Conservation (phyloP, 2,113 vertebrate species). For the Centropristis striata region DNA sequence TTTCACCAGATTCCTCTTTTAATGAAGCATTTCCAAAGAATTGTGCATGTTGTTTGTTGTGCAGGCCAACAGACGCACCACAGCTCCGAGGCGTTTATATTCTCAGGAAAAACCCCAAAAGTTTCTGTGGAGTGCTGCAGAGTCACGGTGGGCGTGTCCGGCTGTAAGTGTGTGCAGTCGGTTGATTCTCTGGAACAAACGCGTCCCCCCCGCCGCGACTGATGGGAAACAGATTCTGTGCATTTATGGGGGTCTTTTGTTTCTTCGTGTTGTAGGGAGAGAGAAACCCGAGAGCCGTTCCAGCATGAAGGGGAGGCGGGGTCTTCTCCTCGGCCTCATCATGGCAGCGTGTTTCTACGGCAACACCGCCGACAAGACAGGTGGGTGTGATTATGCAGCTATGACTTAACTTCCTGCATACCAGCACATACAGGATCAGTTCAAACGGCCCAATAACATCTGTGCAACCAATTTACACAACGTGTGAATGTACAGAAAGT, state of each 20-base stretch:
- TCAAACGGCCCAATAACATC: background rate
- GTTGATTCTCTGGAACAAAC: background rate
- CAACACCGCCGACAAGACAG: conserved; percentile 58
- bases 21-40: background rate
- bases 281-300: conserved; percentile 40
- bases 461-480: background rate
- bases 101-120: background rate
- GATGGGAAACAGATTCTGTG: conserved; percentile 18
- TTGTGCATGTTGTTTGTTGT: background rate
- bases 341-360: conserved; percentile 53
- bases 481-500: background rate
- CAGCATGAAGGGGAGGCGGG: conserved; percentile 60
- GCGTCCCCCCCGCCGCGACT: background rate
- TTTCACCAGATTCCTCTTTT: background rate
- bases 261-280: conserved; percentile 50
- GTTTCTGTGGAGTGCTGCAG: background rate
- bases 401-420: conserved; percentile 44
- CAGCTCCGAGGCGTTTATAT: background rate
- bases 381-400: conserved; percentile 63
- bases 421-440: conserved; percentile 1
- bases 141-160: background rate
- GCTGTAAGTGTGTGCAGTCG: background rate
- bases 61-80: background rate
- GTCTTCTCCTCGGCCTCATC: conserved; percentile 63
- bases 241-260: background rate